These are phyloP conservation scores for Gopherus flavomarginatus DNA, from an alignment of 2,113 vertebrate genomes.

Conservation along the genomic window DNA sequence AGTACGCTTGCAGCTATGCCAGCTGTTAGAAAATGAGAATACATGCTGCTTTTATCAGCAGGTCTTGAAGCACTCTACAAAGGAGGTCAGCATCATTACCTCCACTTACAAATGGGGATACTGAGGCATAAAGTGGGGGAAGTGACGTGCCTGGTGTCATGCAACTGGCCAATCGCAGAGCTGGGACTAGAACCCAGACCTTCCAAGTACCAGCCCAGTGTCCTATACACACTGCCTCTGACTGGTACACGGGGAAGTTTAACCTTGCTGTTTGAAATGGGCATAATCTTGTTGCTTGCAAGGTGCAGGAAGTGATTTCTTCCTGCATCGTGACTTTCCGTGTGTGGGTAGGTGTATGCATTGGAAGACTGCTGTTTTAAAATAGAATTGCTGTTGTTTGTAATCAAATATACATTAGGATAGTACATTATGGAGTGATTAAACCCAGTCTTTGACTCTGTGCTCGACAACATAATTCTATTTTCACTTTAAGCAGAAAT, in stretches of 20 bases:
- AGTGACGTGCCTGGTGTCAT: background rate
- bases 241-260: background rate
- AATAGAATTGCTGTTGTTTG: slow-evolving; percentile 30
- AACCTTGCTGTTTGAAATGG: background rate
- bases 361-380: slow-evolving; percentile 29
- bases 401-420: slow-evolving; percentile 1
- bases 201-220: background rate
- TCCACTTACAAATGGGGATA: background rate
- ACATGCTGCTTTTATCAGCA: background rate
- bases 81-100: background rate
- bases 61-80: background rate
- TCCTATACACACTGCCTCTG: too few relatives aligned
- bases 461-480: slow-evolving; percentile 25
- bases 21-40: fast-evolving
- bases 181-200: background rate
- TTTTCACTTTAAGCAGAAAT: slow-evolving; percentile 31
- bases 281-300: background rate
- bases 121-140: background rate
- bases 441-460: background rate
- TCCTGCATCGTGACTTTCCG: background rate
- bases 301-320: background rate
- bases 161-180: background rate
- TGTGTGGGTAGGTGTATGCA: fast-evolving
- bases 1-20: background rate
- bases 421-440: background rate